Evolutionary conservation across 2,797 vertebrate genomes (phyloP).

Genomic region (Salmo trutta): DNA sequence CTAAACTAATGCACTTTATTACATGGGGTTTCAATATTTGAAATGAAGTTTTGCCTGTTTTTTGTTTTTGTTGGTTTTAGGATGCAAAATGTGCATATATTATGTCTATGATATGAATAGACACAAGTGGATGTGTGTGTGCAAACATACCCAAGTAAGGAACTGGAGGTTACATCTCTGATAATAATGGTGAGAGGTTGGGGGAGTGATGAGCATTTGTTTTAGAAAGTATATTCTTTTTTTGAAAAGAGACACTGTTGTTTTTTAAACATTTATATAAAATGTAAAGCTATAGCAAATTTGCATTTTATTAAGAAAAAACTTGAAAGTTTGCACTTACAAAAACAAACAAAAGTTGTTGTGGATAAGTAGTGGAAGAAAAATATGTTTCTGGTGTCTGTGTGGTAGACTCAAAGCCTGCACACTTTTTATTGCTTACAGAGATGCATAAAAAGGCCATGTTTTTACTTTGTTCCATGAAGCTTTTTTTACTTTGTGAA

Average conservation of each 20-base stretch:
- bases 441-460: slow-evolving; percentile 50
- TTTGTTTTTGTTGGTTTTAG: slow-evolving; percentile 22
- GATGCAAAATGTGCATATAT: slow-evolving; percentile 46
- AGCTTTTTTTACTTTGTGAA: slow-evolving; percentile 16
- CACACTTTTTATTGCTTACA: slow-evolving; percentile 53
- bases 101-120: slow-evolving; percentile 41
- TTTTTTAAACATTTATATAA: slow-evolving; percentile 33
- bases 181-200: neutral
- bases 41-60: slow-evolving; percentile 39
- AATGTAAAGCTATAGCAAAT: slow-evolving; percentile 54
- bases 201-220: neutral
- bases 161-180: slow-evolving; percentile 8
- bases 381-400: slow-evolving; percentile 35
- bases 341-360: slow-evolving; percentile 26
- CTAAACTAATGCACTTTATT: slow-evolving; percentile 74
- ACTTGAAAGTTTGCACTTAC: slow-evolving; percentile 68
- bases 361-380: slow-evolving; percentile 20
- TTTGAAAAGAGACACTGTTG: slow-evolving; percentile 28
- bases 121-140: slow-evolving; percentile 24
- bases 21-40: slow-evolving; percentile 53
- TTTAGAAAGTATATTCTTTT: slow-evolving; percentile 17
- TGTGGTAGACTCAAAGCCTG: slow-evolving; percentile 44
- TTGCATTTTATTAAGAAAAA: slow-evolving; percentile 31
- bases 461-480: slow-evolving; percentile 52
- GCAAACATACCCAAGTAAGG: slow-evolving; percentile 2